These are phyloP conservation scores for Rhyacichthys aspro DNA, from an alignment of 2,797 vertebrate genomes.

Conservation along the genomic window DNA sequence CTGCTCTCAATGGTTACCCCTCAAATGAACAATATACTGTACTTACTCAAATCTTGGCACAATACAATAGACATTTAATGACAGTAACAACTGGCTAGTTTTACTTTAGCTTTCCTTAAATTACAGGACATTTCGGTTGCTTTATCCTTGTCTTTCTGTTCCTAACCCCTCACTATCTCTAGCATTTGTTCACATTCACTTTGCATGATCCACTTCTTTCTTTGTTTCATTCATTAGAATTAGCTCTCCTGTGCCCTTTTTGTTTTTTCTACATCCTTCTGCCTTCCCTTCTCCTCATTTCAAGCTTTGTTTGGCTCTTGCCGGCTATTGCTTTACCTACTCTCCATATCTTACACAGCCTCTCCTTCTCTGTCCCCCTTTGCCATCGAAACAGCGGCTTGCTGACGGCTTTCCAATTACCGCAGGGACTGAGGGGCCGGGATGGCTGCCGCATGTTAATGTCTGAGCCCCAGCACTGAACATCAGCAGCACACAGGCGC, in stretches of 20 bases:
- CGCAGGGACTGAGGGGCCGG: constrained; percentile 67
- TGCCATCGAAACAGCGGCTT: constrained; percentile 64
- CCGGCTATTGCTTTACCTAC: constrained; percentile 46
- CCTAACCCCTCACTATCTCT: constrained; percentile 18
- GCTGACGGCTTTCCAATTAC: constrained; percentile 83
- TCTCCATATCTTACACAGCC: constrained; percentile 39
- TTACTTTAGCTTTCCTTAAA: constrained; percentile 23
- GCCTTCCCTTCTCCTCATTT: constrained; percentile 28
- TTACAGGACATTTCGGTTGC: constrained; percentile 22
- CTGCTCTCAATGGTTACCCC: constrained; percentile 13
- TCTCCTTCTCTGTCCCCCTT: constrained; percentile 42
- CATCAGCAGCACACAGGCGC: constrained; percentile 40
- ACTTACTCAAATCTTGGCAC: neutral
- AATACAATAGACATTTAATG: constrained; percentile 1
- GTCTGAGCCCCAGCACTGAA: constrained; percentile 47
- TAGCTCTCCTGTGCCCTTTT: constrained; percentile 26
- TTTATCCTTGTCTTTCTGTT: constrained; percentile 35
- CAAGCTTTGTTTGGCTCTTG: constrained; percentile 49
- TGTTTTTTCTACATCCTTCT: constrained; percentile 21
- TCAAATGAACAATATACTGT: constrained; percentile 12
- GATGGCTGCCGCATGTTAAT: constrained; percentile 80
- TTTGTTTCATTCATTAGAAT: constrained; percentile 40
- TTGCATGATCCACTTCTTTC: constrained; percentile 43
- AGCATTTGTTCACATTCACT: constrained; percentile 7
- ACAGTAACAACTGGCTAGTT: constrained; percentile 10